Evolutionary conservation across 1,140 invertebrate species (phyloP), one percentile per base, ranked within the genome.

Genomic region (Musca vetustissima): DNA sequence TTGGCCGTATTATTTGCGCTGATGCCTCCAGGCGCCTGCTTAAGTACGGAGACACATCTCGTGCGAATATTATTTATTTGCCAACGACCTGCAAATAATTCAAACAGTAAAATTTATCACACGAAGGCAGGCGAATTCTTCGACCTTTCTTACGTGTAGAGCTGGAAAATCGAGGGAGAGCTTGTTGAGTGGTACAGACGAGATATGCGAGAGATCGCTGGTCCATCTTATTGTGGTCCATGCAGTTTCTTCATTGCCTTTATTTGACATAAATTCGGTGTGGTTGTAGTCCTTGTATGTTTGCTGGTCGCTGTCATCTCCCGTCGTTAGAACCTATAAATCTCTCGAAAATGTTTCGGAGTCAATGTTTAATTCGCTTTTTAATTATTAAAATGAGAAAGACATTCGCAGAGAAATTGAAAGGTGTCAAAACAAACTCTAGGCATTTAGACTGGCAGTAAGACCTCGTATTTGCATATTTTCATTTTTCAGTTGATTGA

Each of bases 11-110:
- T 21, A 49, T 13, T 67, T 11, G 69, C 65, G 66, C 64, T 67
- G 69, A 69, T 66, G 53, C 64, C 64, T 64, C 28, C 50, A 64
- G 70, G 66, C 70, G 66, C 70, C 69, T 69, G 32, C 36, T 25
- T 36, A 19, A 36, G 57, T 32, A 52, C 32, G 19, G 53, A 21
- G 64, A 70, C 69, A 70, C 66, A 70, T 70, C 64, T 68, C 70
- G 67, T 71, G 70, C 70, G 70, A 71, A 71, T 71, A 71, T 68
- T 71, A 71, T 71, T 71, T 71, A 71, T 71, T 52, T 50, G 66
- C 70, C 48, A 17, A n/a, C 48, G 22, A 43, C 15, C 22, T 53
- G 66, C 69, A 55, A 69, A 25, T 13, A 24, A 55, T 50, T 49
- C 25, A 50, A 50, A 4, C 15, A 61, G 19, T 64, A 28, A 57